Evolutionary conservation across 1,140 invertebrate species (phyloP).

Genomic region (Neodiprion fabricii): DNA sequence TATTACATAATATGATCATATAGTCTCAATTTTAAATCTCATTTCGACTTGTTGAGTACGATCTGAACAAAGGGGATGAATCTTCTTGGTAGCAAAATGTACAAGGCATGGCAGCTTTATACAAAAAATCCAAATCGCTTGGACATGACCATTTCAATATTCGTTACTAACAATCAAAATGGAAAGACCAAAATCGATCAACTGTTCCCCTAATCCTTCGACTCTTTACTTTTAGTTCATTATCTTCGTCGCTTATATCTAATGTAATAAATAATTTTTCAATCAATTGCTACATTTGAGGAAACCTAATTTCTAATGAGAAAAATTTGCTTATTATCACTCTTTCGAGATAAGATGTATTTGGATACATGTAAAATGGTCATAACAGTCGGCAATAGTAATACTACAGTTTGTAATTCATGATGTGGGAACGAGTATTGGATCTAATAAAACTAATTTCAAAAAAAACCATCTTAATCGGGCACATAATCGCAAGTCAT

Average conservation of each 20-base stretch:
- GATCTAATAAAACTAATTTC: background rate
- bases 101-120: conserved; percentile 46
- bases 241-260: background rate
- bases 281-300: background rate
- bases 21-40: background rate
- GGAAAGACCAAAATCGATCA: background rate
- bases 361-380: background rate
- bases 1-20: background rate
- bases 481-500: no score
- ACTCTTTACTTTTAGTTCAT: background rate
- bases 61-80: conserved; percentile 32
- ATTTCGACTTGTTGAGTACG: background rate
- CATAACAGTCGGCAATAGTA: background rate
- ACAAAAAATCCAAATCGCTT: conserved; percentile 27
- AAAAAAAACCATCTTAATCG: no score
- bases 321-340: background rate
- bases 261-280: background rate
- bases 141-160: background rate
- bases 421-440: background rate
- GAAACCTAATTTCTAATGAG: background rate
- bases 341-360: background rate
- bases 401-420: background rate
- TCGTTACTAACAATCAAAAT: background rate
- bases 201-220: background rate
- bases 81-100: conserved; percentile 43